Evolutionary conservation across 2,888 invertebrate genomes (phyloP), one percentile per base, ranked within the genome.

Genomic region (Parnassius mnemosyne): DNA sequence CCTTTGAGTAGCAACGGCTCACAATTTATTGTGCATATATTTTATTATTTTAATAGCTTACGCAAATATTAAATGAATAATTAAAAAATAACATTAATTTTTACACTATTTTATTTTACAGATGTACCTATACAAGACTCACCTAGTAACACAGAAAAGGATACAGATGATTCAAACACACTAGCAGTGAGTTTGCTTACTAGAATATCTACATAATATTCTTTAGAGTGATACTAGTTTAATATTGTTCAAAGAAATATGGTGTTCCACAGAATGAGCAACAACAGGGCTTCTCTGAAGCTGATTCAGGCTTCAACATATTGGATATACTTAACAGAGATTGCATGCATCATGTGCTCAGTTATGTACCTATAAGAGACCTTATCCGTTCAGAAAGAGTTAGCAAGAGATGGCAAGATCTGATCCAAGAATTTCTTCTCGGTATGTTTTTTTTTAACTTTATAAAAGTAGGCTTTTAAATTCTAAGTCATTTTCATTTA

Each of bases 311-410:
- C 9, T 84, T 78, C 65, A 81, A 73, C 44, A 84, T 90, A 64
- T 79, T 93, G 66, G 87, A 92, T 69, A 77, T 89, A 64, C 80
- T 94, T 59, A 93, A 94, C 69, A 85, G 87, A 47, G 93, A 94
- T 75, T 93, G 94, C 68, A 76, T 93, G 54, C 80, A 84, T 55
- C 91, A 93, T 57, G 84, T 94, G 60, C 85, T 93, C 67, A 75
- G 80, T 5, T 92, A 87, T 69, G 75, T 94, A 55, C 88, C 93
- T 13, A 83, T 93, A 46, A 78, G 81, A 64, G 92, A 93, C 69
- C 80, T 93, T 64, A 87, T 93, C 34, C 78, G 85, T 65, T 89
- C 92, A n/a, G 93, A 94, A 73, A 80, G 92, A 76, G 93, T 93
- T 63, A 93, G 93, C 68, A 93, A 92, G 77, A 79, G 85, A 51